A percentile compares a stretch with the other conserved stretches of the same genome.
Conservation (phyloP, 2,113 vertebrate species). For the Aptenodytes patagonicus region DNA sequence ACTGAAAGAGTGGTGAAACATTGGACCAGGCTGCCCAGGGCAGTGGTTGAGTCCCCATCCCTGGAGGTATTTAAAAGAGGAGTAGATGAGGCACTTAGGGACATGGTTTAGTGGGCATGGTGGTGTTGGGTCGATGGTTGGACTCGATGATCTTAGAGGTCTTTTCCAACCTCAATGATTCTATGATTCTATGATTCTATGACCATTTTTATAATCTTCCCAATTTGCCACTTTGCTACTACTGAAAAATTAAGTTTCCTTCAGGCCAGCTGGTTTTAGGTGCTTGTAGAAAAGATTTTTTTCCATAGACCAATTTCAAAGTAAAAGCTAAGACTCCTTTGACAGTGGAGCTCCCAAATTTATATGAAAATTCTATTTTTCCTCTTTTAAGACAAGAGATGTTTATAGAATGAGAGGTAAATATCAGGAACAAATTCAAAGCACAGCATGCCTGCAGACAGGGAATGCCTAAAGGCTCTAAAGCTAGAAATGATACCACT, state of each 20-base stretch:
- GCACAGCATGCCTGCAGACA: background rate
- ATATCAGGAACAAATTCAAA: constrained; percentile 17
- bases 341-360: background rate
- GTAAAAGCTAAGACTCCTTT: background rate
- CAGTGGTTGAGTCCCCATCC: too few relatives aligned
- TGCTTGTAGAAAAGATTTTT: background rate
- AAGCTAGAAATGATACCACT: background rate
- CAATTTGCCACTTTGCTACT: background rate
- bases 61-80: too few relatives aligned
- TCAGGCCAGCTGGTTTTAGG: background rate
- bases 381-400: background rate
- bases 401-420: constrained; percentile 7
- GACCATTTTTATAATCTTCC: background rate
- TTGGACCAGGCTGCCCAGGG: too few relatives aligned
- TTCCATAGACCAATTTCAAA: background rate
- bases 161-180: too few relatives aligned
- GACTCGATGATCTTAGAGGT: too few relatives aligned
- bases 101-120: too few relatives aligned
- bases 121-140: too few relatives aligned
- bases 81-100: too few relatives aligned
- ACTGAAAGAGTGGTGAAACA: too few relatives aligned
- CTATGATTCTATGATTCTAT: too few relatives aligned
- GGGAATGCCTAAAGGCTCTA: background rate
- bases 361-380: background rate
- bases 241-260: background rate